A percentile compares a stretch with the other conserved stretches of the same genome.
Evolutionary conservation across 2,113 vertebrate species (phyloP).

Genomic region (Anarhynchus alexandrinus): DNA sequence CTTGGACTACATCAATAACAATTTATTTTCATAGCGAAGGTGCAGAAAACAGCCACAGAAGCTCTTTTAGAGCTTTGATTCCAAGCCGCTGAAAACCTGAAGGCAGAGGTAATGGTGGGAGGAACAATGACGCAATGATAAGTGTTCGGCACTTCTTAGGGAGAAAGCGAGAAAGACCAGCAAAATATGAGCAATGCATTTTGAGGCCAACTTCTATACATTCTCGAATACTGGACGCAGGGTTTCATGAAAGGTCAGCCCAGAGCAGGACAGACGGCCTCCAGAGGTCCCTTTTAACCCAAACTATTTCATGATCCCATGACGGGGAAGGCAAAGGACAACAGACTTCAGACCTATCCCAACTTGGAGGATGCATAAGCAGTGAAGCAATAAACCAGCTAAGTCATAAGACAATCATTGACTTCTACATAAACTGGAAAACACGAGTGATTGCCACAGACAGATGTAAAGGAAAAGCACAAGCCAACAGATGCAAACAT

Average conservation of each 20-base stretch:
- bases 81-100: not conserved
- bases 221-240: not conserved
- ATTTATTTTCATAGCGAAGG: not conserved
- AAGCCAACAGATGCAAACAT: not conserved
- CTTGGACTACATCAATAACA: not conserved
- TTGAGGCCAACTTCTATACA: fast-evolving
- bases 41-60: not conserved
- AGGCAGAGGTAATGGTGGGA: not conserved
- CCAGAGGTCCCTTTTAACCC: not conserved
- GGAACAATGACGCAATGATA: fast-evolving
- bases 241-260: not conserved
- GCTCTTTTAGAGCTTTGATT: not conserved
- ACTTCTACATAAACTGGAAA: not conserved
- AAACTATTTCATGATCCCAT: not conserved
- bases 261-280: not conserved
- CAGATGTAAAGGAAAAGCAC: not conserved
- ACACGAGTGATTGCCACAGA: not conserved
- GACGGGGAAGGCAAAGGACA: not conserved
- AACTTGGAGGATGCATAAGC: too few species aligned
- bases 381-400: not conserved
- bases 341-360: not conserved
- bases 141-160: not conserved
- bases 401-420: not conserved
- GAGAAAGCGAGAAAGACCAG: not conserved
- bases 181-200: not conserved